A percentile compares a stretch with the other conserved stretches of the same genome.
Evolutionary conservation across 1,140 invertebrate genomes (phyloP).

Genomic region (Reticulitermes speratus): DNA sequence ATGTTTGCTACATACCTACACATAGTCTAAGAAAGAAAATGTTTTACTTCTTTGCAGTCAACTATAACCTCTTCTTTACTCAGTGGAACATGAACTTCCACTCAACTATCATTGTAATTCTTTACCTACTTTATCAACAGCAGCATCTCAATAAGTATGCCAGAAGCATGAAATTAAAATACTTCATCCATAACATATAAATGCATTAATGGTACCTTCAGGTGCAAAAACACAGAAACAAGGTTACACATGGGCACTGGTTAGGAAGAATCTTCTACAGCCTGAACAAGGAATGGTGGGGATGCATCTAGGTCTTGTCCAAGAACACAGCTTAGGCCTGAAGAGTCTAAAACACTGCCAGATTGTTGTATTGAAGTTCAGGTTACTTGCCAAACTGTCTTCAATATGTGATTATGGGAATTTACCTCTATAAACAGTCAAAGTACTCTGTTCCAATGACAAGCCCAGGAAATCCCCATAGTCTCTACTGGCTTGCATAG

Average conservation of each 20-base stretch:
- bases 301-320: slow-evolving; percentile 5
- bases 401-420: not conserved
- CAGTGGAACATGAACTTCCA: not conserved
- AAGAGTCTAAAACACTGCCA: not conserved
- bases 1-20: too few species aligned
- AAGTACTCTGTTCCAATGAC: too few species aligned
- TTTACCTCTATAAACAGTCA: too few species aligned
- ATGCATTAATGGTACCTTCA: not conserved
- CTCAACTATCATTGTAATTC: not conserved
- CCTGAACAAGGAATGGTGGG: not conserved
- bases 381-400: not conserved
- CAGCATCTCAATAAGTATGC: not conserved
- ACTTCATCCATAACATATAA: not conserved
- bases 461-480: too few species aligned
- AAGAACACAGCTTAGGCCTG: not conserved
- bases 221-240: not conserved
- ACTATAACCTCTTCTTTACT: not conserved
- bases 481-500: too few species aligned
- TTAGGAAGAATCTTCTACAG: not conserved
- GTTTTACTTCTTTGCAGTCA: not conserved
- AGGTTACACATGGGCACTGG: slow-evolving; percentile 8
- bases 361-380: not conserved
- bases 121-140: not conserved
- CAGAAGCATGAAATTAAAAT: not conserved
- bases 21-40: not conserved